Conservation (phyloP, 2,888 invertebrate genomes). For the Pristionchus exspectatus region DNA sequence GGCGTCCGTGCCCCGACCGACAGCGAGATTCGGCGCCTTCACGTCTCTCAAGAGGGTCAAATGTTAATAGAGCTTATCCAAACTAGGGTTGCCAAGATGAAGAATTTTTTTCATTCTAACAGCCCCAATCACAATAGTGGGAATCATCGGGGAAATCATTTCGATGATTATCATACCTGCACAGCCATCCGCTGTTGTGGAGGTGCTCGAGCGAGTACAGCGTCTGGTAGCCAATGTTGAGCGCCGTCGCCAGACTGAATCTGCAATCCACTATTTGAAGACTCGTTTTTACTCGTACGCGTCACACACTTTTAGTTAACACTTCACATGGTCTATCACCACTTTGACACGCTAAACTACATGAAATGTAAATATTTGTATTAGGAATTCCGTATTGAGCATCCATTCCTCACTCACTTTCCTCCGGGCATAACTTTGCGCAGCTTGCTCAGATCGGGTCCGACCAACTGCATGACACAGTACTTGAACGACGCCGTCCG, state of each 20-base stretch:
- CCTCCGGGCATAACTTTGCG: conserved; percentile 68
- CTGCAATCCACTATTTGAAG: conserved; percentile 50
- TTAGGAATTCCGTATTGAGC: no score
- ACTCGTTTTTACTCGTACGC: no score
- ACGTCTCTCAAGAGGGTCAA: conserved; percentile 63
- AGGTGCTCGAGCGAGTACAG: conserved; percentile 69
- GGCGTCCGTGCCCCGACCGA: conserved; percentile 65
- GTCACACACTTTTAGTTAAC: not conserved
- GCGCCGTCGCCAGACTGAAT: conserved; percentile 69
- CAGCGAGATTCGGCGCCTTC: conserved; percentile 75
- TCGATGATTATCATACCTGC: conserved; percentile 54
- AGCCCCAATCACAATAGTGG: no score
- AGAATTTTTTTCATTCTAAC: no score
- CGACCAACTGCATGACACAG: conserved; percentile 74
- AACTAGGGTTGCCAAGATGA: not conserved
- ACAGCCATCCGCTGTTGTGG: conserved; percentile 71
- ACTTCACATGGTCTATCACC: no score
- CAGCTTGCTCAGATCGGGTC: conserved; percentile 70
- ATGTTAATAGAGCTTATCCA: no score
- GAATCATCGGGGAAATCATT: no score
- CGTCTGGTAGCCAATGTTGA: conserved; percentile 68
- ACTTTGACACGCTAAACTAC: no score
- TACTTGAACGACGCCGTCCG: conserved; percentile 60
- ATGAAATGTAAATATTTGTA: no score
- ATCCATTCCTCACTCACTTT: conserved; percentile 52